Evolutionary conservation across 2,888 invertebrate genomes (phyloP).

Genomic region (Drosophila birchii): DNA sequence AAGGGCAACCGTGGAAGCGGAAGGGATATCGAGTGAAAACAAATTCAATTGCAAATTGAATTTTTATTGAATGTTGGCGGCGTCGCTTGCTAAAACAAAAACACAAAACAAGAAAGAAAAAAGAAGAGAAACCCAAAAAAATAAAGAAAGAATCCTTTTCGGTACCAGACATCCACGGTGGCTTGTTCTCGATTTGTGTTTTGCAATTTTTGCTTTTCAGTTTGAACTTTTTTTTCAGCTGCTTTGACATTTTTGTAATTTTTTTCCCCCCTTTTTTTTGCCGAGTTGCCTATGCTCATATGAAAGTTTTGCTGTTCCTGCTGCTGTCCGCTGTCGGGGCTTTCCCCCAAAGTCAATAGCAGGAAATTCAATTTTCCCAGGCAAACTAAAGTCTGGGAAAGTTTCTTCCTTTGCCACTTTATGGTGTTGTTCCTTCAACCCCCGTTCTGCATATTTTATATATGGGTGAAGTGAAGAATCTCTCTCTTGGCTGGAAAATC

Average conservation of each 20-base stretch:
- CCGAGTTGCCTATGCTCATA: conserved; percentile 23
- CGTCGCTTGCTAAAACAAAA: conserved; percentile 39
- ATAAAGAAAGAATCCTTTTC: conserved; percentile 23
- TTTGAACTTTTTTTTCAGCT: conserved; percentile 40
- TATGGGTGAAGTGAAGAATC: conserved; percentile 44
- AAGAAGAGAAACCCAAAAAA: conserved; percentile 8
- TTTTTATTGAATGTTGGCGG: conserved; percentile 75
- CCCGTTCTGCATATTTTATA: conserved; percentile 50
- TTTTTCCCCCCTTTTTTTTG: conserved; percentile 1
- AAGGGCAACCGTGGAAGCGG: neutral
- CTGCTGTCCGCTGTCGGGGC: conserved; percentile 23
- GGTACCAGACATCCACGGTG: conserved; percentile 31
- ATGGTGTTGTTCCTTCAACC: conserved; percentile 9
- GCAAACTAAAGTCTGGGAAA: conserved; percentile 50
- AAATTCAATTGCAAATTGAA: conserved; percentile 79
- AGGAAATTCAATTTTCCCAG: conserved; percentile 65
- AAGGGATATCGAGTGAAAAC: conserved; percentile 55
- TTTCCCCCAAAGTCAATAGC: conserved; percentile 51
- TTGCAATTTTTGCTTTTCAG: conserved; percentile 41
- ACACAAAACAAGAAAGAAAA: conserved; percentile 2
- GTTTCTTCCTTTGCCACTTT: conserved; percentile 21
- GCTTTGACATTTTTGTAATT: conserved; percentile 49
- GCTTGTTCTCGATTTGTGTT: conserved; percentile 49
- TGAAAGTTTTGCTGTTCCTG: conserved; percentile 32
- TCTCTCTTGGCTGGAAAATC: conserved; percentile 33